Percentiles rank a stretch among this genome's conserved stretches.
These are phyloP conservation scores for Oncorhynchus nerka DNA, from an alignment of 2,113 vertebrate genomes.

Conservation along the genomic window DNA sequence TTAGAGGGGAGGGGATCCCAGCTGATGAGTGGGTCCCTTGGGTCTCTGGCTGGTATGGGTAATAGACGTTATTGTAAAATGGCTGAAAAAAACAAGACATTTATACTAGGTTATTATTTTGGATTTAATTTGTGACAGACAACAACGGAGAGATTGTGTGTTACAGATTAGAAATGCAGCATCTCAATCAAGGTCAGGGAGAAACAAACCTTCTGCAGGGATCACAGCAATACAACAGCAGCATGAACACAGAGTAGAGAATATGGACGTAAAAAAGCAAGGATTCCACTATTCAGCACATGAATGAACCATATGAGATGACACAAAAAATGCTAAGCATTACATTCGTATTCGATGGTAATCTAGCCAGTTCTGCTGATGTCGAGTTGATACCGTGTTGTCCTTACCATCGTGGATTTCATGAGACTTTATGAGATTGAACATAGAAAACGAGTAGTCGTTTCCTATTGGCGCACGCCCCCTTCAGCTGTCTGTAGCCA, in stretches of 20 bases:
- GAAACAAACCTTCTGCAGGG: background rate
- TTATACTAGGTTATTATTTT: background rate
- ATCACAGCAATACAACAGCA: background rate
- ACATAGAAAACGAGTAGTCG: conserved; percentile 13
- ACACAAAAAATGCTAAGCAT: background rate
- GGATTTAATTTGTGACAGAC: background rate
- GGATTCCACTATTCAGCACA: conserved; percentile 27
- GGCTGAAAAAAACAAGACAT: conserved; percentile 68
- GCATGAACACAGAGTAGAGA: background rate
- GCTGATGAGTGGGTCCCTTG: conserved; percentile 69
- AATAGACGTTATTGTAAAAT: conserved; percentile 82
- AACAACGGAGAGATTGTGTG: background rate
- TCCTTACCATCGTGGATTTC: conserved; percentile 63
- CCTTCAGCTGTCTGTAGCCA: conserved; percentile 15
- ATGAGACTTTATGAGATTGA: conserved; percentile 5
- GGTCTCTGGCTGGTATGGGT: conserved; percentile 64
- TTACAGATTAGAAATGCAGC: background rate
- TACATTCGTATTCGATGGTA: background rate
- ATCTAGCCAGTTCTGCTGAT: conserved; percentile 42
- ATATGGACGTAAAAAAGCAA: conserved; percentile 1
- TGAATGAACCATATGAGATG: background rate
- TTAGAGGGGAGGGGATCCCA: conserved; percentile 68
- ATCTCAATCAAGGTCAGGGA: background rate
- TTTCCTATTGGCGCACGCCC: conserved; percentile 44
- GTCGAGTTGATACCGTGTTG: conserved; percentile 23